These are phyloP conservation scores for Bombyx mandarina DNA, from an alignment of 1,140 invertebrate species.

Conservation along the genomic window DNA sequence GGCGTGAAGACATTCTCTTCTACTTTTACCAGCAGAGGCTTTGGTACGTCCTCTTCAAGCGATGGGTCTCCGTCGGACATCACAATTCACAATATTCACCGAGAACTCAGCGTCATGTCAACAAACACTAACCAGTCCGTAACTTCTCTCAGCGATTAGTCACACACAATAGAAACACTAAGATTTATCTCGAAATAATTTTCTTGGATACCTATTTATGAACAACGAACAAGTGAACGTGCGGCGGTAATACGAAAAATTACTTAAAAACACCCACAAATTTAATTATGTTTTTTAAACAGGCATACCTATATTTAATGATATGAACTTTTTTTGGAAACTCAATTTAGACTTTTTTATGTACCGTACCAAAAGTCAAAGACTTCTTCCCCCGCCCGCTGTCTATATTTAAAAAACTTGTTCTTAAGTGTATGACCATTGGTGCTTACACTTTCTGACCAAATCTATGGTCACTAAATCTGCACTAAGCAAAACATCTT, in stretches of 20 bases:
- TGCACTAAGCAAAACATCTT: too few species aligned
- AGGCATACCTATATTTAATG: too few species aligned
- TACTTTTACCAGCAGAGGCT: constrained; percentile 41
- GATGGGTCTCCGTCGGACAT: constrained; percentile 70
- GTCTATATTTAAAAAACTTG: too few species aligned
- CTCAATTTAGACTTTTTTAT: too few species aligned
- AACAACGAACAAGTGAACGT: not conserved
- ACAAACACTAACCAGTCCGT: constrained; percentile 11
- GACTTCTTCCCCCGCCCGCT: too few species aligned
- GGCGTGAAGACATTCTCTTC: constrained; percentile 63
- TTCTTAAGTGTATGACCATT: not conserved
- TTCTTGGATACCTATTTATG: not conserved
- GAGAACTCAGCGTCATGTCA: constrained; percentile 12
- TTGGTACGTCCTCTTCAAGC: constrained; percentile 64
- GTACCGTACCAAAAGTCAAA: too few species aligned
- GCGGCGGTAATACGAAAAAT: too few species aligned
- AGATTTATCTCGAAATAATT: constrained; percentile 4
- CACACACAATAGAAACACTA: constrained; percentile 15
- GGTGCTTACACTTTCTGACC: not conserved
- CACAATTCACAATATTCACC: constrained; percentile 20
- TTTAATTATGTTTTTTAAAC: too few species aligned
- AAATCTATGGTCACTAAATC: too few species aligned
- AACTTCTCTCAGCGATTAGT: constrained; percentile 22
- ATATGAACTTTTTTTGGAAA: too few species aligned
- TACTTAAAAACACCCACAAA: too few species aligned